Base-by-base conservation (phyloP, 1,140 invertebrate genomes). In the Ips nitidus region DNA sequence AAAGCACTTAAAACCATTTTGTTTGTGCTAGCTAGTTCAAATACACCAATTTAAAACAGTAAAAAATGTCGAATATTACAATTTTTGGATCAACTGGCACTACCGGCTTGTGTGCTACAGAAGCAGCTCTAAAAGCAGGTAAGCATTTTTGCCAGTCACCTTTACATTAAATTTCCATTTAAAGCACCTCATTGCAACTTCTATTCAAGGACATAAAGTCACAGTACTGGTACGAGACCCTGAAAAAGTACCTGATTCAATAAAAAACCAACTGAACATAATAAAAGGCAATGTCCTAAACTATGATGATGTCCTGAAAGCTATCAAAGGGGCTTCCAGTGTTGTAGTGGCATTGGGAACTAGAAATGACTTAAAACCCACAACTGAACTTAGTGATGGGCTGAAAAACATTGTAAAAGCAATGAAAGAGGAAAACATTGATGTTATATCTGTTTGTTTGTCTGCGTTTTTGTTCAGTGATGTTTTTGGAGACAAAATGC, bases 391-490 rank as follows among this genome's bases (percentile, higher is more conserved):
- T 75, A 94, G 92, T 0, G 85, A 89, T 61, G 92, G 93, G 53
- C 87, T 90, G 38, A 89, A 88, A 78, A 94, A 94, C 78, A 90
- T 94, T 66, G 83, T 94, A 22, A 82, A 87, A 58, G 88, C 88
- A 0, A 94, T 94, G 92, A 88, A 90, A 75, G 83, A 84, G 6
- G 79, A 86, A 53, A 86, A 87, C 68, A 83, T 94, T 1, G 84
- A 87, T 60, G 79, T 84, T 39, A 80, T 94, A 43, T 90, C 92
- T 0, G 88, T 91, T 36, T 94, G 92, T 75, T 81, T 94, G 75
- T 94, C 93, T 2, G 91, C 90, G 45, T 94, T 94, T 78, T 79
- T 94, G 45, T 91, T 94, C 76, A n/a, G n/a, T n/a, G 84, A 90
- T 43, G 36, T n/a, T 39, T 7, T 7, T 8, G 81, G 84, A 0